Evolutionary conservation across 2,888 invertebrate genomes (phyloP), one percentile per base, ranked within the genome.

Genomic region (Macroteleia sp.): DNA sequence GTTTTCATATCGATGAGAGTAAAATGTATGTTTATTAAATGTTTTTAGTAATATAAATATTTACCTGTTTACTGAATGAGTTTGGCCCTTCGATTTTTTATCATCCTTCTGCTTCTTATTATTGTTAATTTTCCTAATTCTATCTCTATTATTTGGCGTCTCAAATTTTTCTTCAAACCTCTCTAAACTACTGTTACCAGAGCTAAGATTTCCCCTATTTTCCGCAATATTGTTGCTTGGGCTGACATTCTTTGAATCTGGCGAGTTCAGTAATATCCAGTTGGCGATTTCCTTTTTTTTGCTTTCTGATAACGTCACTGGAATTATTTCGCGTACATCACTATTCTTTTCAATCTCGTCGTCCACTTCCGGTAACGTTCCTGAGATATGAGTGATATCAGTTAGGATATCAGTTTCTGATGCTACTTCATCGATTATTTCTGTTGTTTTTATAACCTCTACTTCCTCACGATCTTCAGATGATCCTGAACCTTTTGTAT

Each of bases 111-210:
- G 16, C 36, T 12, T 66, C 17, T 48, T 57, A 19, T 39, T 44
- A 12, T 20, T 57, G n/a, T 44, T 48, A 6, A 3, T 36, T 19
- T 39, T 28, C 20, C 73, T 83, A 0, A 66, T 77, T 77, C 81
- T 90, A 0, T 76, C 87, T 25, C 91, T 87, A 77, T 91, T 91
- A 76, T 91, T 91, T 8, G 91, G 91, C 8, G 91, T 91, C 79
- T 91, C 91, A 76, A 89, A 87, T 57, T 87, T 83, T 75, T 84
- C 46, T 44, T 91, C 91, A 3, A 91, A 79, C 64, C 90, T 85
- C 28, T 91, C 91, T 48, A 91, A 81, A 59, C 90, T 91, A 34
- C 90, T 91, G 41, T 91, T 88, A 3, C 90, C 91, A 28, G 90
- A 91, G 46, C 84, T 87, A 17, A 77, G 14, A 62, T 86, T 86